Base-by-base conservation (phyloP, 2,888 invertebrate species). In the Diachrysia chrysitis region DNA sequence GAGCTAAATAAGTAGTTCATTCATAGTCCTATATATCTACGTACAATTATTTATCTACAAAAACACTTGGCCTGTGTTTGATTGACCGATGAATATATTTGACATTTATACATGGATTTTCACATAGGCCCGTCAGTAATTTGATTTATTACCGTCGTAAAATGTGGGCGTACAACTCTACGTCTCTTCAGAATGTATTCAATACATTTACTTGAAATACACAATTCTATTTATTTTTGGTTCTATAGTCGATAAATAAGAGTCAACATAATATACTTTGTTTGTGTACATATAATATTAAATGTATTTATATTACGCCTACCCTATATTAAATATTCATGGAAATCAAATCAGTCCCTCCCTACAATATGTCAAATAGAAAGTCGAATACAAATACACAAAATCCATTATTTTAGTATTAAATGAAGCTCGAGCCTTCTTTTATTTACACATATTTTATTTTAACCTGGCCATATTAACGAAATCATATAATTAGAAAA, bases 221-320 rank as follows among this genome's bases (percentile, higher is more conserved):
- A 42, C n/a, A 42, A 42, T n/a, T 42, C 42, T 42, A n/a, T 42
- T 42, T 42, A n/a, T 42, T 6, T n/a, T 42, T 42, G 42, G 42
- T 42, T n/a, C 42, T 42, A 1, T 42, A 42, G 42, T n/a, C 42
- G 42, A 42, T n/a, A 42, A 42, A 32, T 32, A 42, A 42, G n/a
- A 42, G 42, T n/a, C 42, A 42, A 42, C 42, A 42, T 42, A 42
- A 42, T 42, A n/a, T n/a, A 42, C 42, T 42, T n/a, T 42, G n/a
- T 42, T 42, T 42, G 42, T 37, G 42, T 42, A 42, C n/a, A 42
- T 42, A n/a, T 42, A 2, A 6, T 42, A 42, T 42, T 42, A n/a
- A n/a, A 4, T n/a, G 16, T 42, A n/a, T 42, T 42, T 42, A n/a
- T 42, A 6, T 42, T 6, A 4, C n/a, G n/a, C 42, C n/a, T 42